These are phyloP conservation scores for Syngnathus rostellatus DNA, from an alignment of 2,797 vertebrate genomes.

Conservation along the genomic window DNA sequence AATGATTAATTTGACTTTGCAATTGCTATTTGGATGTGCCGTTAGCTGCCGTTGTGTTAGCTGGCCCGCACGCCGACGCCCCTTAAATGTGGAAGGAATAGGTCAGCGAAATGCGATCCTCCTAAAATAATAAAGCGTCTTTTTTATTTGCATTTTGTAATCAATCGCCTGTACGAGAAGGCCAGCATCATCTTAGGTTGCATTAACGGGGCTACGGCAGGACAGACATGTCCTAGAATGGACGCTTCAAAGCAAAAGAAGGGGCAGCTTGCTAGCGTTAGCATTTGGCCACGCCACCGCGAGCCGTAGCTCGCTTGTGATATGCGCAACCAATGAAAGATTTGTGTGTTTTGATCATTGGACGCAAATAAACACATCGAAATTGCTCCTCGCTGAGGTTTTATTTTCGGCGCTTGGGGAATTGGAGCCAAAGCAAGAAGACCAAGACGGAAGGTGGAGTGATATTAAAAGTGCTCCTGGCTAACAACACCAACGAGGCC, in stretches of 20 bases:
- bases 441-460: neutral
- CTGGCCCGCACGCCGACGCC: conserved; percentile 20
- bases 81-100: neutral
- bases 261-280: conserved; percentile 51
- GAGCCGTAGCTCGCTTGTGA: neutral
- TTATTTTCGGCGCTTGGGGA: conserved; percentile 28
- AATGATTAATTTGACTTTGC: conserved; percentile 73
- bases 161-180: too few species aligned
- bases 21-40: conserved; percentile 71
- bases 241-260: too few species aligned
- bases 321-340: neutral
- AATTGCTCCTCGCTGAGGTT: neutral
- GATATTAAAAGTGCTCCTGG: conserved; percentile 11
- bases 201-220: too few species aligned
- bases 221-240: too few species aligned
- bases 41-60: conserved; percentile 50
- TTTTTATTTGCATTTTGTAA: too few species aligned
- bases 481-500: conserved; percentile 5
- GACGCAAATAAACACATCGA: conserved; percentile 2
- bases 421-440: conserved; percentile 34
- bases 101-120: neutral
- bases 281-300: neutral
- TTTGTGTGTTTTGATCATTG: conserved; percentile 1
- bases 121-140: neutral
- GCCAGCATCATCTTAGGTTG: too few species aligned